Percentiles rank a stretch among this genome's conserved stretches.
Evolutionary conservation across 2,113 vertebrate species (phyloP).

Genomic region (Melanotaenia duboulayi): DNA sequence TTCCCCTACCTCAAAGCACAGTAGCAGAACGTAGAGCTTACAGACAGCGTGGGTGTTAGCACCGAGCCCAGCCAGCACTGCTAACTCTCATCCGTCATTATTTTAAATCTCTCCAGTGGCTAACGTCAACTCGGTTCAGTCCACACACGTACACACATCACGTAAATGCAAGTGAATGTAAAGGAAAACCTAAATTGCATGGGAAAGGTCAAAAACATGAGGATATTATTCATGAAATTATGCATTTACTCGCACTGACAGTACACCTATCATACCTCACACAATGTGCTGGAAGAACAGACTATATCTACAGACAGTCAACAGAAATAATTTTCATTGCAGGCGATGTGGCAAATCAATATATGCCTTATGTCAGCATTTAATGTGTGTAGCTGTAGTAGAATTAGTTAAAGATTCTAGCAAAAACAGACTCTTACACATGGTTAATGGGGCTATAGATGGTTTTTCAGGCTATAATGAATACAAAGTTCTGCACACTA

Average conservation of each 20-base stretch:
- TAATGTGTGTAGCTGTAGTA: conserved; percentile 20
- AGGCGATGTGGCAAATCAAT: conserved; percentile 32
- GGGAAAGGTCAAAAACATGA: conserved; percentile 17
- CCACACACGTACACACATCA: conserved; percentile 4
- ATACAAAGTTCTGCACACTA: no score
- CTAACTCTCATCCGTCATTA: conserved; percentile 32
- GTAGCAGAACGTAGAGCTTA: conserved; percentile 55
- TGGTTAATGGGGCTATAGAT: neutral
- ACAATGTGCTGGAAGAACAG: conserved; percentile 1
- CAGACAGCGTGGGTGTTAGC: conserved; percentile 69
- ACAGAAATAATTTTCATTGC: neutral
- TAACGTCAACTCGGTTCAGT: conserved; percentile 11
- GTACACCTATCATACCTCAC: neutral
- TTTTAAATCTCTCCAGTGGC: conserved; percentile 11
- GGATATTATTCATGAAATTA: neutral
- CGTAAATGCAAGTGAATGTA: conserved; percentile 18
- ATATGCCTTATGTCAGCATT: conserved; percentile 17
- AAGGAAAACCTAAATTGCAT: neutral
- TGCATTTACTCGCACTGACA: neutral
- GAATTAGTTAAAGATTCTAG: neutral
- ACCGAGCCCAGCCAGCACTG: conserved; percentile 35
- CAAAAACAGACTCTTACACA: conserved; percentile 2
- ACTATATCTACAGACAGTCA: neutral
- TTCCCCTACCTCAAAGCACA: conserved; percentile 43
- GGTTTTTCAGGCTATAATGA: no score